Evolutionary conservation across 2,888 invertebrate species (phyloP).

Genomic region (Yponomeuta sedellus): DNA sequence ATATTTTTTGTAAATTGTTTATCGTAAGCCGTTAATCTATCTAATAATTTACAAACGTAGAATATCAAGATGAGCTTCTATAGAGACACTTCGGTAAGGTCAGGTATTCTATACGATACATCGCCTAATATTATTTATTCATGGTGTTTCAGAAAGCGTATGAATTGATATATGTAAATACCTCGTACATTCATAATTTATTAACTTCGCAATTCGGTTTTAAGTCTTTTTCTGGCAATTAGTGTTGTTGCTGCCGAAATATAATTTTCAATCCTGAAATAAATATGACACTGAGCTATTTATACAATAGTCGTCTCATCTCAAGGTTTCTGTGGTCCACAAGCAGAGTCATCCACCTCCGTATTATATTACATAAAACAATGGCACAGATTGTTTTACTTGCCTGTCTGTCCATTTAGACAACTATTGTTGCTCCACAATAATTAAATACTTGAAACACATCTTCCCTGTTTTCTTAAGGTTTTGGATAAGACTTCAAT

Average conservation of each 20-base stretch:
- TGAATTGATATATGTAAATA: too few species aligned
- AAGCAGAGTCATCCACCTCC: not conserved
- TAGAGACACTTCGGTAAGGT: constrained; percentile 17
- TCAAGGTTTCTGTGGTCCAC: not conserved
- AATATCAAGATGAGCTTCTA: constrained; percentile 9
- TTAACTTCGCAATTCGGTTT: too few species aligned
- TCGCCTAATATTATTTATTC: not conserved
- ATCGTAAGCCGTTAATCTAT: not conserved
- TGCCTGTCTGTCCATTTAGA: not conserved
- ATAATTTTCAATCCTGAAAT: not conserved
- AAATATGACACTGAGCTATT: not conserved
- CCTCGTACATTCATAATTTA: too few species aligned
- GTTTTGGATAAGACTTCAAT: too few species aligned
- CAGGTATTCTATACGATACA: not conserved
- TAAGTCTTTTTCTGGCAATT: not conserved
- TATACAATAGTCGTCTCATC: not conserved
- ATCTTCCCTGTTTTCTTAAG: not conserved
- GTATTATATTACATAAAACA: not conserved
- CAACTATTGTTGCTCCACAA: not conserved
- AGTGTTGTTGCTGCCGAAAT: not conserved
- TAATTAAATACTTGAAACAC: not conserved
- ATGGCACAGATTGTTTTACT: not conserved
- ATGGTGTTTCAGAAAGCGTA: not conserved
- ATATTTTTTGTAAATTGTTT: not conserved
- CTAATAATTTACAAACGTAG: not conserved